These are phyloP conservation scores for Gymnothorax reevesii DNA, from an alignment of 2,797 vertebrate genomes.

Conservation along the genomic window DNA sequence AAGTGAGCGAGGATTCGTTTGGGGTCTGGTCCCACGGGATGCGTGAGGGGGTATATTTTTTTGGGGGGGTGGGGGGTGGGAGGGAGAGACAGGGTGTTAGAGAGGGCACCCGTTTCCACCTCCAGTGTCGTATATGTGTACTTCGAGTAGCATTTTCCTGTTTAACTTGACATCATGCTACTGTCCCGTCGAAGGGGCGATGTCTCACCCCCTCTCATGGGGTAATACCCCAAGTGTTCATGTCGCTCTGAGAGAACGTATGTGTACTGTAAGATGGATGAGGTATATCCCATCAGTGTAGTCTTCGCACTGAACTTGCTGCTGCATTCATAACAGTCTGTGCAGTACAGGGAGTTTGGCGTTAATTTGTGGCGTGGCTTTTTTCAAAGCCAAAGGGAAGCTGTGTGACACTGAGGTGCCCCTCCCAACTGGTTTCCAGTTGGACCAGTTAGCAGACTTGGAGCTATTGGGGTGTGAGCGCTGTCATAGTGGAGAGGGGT, in stretches of 20 bases:
- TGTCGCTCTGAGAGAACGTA: not conserved
- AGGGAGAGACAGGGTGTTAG: not conserved
- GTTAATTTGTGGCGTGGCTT: not conserved
- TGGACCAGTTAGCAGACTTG: not conserved
- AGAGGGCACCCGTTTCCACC: not conserved
- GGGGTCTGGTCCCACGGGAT: constrained; percentile 42
- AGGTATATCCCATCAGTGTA: not conserved
- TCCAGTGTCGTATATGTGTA: not conserved
- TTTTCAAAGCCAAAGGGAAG: not conserved
- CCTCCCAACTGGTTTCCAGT: not conserved
- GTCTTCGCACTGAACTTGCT: not conserved
- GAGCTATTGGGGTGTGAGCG: not conserved
- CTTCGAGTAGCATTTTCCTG: not conserved
- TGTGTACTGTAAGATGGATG: not conserved
- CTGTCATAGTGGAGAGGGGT: not conserved
- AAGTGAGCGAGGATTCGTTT: constrained; percentile 37
- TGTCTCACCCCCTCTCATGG: too few relatives aligned
- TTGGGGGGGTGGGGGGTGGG: not conserved
- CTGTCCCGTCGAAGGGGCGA: not conserved
- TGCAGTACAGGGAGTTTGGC: not conserved
- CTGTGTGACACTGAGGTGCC: too few relatives aligned
- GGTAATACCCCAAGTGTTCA: not conserved
- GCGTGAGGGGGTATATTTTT: constrained; percentile 9
- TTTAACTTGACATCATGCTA: not conserved
- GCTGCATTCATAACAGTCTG: not conserved